A percentile compares a stretch with the other conserved stretches of the same genome.
These are phyloP conservation scores for Adineta ricciae DNA, from an alignment of 2,888 invertebrate genomes.

Conservation along the genomic window DNA sequence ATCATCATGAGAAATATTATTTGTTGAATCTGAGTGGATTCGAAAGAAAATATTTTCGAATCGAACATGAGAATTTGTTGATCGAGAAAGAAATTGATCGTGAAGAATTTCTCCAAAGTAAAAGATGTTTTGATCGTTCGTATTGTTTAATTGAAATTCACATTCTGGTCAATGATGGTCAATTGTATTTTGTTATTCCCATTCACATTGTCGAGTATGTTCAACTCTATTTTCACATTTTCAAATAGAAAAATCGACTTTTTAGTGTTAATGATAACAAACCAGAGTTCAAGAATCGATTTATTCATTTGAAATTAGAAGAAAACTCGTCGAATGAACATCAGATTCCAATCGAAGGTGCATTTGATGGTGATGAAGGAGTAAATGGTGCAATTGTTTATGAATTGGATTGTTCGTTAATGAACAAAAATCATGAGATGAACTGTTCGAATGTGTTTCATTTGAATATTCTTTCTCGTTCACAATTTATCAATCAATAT, in stretches of 20 bases:
- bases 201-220: neutral
- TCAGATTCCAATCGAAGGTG: constrained; percentile 23
- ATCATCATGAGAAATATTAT: neutral
- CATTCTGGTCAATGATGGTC: neutral
- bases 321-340: constrained; percentile 24
- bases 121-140: neutral
- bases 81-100: neutral
- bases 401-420: neutral
- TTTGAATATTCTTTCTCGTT: neutral
- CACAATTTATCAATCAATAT: neutral
- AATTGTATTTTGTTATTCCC: neutral
- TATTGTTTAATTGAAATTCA: neutral
- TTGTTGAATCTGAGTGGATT: constrained; percentile 11
- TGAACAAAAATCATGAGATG: neutral
- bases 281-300: constrained; percentile 2
- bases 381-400: neutral
- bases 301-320: neutral
- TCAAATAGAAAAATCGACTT: neutral
- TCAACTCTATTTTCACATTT: neutral
- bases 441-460: neutral
- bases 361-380: constrained; percentile 24
- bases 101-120: neutral
- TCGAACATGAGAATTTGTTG: neutral
- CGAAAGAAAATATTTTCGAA: neutral
- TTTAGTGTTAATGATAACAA: constrained; percentile 24